A percentile compares a stretch with the other conserved stretches of the same genome.
Evolutionary conservation across 2,888 invertebrate genomes (phyloP).

Genomic region (Pristionchus exspectatus): DNA sequence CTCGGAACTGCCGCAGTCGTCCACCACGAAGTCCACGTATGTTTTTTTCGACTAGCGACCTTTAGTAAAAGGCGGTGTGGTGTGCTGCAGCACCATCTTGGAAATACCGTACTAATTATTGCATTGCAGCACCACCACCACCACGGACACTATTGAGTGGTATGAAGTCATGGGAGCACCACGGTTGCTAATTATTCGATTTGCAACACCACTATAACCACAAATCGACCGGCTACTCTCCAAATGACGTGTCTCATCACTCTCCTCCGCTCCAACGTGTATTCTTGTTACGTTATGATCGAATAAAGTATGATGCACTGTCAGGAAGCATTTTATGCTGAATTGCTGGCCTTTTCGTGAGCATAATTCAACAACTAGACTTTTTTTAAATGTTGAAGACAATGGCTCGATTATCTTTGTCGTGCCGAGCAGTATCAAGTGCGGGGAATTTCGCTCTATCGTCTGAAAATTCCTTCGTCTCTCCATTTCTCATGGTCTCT

Average conservation of each 20-base stretch:
- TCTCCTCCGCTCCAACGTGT: neutral
- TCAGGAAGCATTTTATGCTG: neutral
- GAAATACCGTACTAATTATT: neutral
- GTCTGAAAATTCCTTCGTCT: neutral
- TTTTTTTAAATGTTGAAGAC: neutral
- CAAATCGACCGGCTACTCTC: neutral
- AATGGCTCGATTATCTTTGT: neutral
- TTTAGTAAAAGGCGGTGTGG: neutral
- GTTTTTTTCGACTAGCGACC: neutral
- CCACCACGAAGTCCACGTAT: conserved; percentile 1
- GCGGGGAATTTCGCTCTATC: neutral
- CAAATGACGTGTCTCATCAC: neutral
- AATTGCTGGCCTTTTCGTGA: neutral
- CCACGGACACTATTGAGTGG: conserved; percentile 22
- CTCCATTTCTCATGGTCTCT: neutral
- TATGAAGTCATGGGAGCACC: neutral
- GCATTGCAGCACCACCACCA: conserved; percentile 8
- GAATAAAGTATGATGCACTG: neutral
- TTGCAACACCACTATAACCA: neutral
- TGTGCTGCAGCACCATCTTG: neutral
- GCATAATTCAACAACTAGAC: neutral
- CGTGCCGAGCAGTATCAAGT: neutral
- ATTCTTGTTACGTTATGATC: neutral
- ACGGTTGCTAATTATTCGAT: too few species aligned
- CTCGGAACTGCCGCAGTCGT: neutral